Evolutionary conservation across 2,888 invertebrate species (phyloP).

Genomic region (Amblyjoppa proteus): DNA sequence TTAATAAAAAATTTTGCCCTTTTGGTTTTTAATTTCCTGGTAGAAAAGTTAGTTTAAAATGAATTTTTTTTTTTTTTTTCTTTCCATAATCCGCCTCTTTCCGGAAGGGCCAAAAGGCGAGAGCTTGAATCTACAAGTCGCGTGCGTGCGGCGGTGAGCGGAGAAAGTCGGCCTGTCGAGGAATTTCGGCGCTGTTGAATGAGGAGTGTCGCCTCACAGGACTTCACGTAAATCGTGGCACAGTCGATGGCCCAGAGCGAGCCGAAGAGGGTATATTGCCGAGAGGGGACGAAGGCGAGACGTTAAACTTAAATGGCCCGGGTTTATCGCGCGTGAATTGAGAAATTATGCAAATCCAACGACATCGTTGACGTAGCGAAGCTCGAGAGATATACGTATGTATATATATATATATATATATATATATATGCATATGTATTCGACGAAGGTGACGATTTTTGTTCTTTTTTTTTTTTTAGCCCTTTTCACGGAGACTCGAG

Average conservation of each 20-base stretch:
- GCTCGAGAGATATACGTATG: background rate
- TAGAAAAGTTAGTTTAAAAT: too few relatives aligned
- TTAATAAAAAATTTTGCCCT: too few relatives aligned
- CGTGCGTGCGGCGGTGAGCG: too few relatives aligned
- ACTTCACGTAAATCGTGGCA: background rate
- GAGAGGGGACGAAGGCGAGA: conserved; percentile 22
- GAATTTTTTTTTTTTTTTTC: too few relatives aligned
- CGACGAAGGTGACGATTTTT: background rate
- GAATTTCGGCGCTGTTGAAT: background rate
- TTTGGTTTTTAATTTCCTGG: too few relatives aligned
- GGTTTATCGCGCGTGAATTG: conserved; percentile 73
- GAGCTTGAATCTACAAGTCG: too few relatives aligned
- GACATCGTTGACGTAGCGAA: conserved; percentile 58
- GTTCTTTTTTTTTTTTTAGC: background rate
- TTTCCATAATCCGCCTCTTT: too few relatives aligned
- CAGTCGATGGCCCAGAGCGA: conserved; percentile 1
- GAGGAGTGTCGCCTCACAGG: background rate
- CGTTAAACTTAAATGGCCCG: conserved; percentile 44
- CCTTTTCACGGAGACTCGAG: too few relatives aligned
- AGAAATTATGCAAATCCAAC: conserved; percentile 82
- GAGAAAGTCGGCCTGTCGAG: too few relatives aligned
- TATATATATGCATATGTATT: conserved; percentile 26
- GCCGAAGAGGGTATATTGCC: background rate
- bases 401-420: background rate
- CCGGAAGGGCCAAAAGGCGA: too few relatives aligned